Evolutionary conservation across 2,797 vertebrate genomes (phyloP).

Genomic region (Mormyrus proboscirostris): DNA sequence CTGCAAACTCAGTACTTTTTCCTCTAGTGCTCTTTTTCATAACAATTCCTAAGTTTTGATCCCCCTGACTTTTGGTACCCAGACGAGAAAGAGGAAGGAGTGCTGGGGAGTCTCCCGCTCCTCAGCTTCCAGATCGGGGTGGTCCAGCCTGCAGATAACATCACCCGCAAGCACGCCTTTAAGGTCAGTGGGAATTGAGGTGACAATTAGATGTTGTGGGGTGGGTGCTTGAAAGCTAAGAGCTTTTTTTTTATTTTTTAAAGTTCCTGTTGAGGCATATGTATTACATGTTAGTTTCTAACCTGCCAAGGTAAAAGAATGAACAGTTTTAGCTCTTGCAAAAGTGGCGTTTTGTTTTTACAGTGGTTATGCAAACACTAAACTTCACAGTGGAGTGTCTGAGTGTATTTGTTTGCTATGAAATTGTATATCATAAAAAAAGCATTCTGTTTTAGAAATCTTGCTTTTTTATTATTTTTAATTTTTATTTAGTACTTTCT

Average conservation of each 20-base stretch:
- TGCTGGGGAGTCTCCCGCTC: constrained; percentile 86
- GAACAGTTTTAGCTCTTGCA: neutral
- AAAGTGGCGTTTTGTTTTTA: neutral
- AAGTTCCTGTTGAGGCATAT: neutral
- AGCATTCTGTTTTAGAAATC: neutral
- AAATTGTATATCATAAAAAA: neutral
- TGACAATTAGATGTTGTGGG: neutral
- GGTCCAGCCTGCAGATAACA: constrained; percentile 76
- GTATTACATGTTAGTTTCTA: neutral
- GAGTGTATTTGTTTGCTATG: neutral
- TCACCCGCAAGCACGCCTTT: constrained; percentile 87
- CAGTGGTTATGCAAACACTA: neutral
- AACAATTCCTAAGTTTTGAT: constrained; percentile 11
- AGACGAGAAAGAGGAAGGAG: constrained; percentile 88
- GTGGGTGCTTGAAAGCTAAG: neutral
- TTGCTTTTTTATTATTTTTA: neutral
- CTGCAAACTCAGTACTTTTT: neutral
- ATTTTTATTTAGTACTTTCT: neutral
- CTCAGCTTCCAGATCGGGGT: constrained; percentile 79
- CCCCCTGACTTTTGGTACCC: constrained; percentile 20
- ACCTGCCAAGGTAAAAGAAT: neutral
- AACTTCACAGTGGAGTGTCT: neutral
- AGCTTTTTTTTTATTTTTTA: neutral
- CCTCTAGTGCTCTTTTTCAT: neutral
- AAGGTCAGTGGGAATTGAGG: constrained; percentile 69